Percentiles rank a stretch among this genome's conserved stretches.
phyloP scores from a whole-genome alignment of 1,140 invertebrate species.

The Phocides pigmalion region DNA sequence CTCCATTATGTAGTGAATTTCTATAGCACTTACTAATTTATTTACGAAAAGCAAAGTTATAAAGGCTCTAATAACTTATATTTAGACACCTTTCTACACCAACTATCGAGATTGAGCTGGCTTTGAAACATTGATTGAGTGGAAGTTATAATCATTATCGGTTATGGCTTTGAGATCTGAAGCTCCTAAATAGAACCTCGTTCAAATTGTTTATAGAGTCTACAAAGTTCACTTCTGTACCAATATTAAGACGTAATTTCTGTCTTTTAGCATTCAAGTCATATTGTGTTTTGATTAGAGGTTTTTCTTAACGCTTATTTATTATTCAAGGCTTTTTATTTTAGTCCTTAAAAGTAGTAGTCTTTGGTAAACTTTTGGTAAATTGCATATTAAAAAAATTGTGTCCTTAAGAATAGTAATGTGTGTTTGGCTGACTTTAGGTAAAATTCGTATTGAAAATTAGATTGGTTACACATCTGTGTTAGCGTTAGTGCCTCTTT shows the following conservation, averaged over 20 bases:
- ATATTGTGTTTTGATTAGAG: too few relatives aligned
- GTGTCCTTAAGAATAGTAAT: too few relatives aligned
- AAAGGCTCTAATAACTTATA: not conserved
- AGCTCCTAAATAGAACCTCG: not conserved
- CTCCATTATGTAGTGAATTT: not conserved
- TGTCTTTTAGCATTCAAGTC: too few relatives aligned
- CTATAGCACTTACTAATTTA: not conserved
- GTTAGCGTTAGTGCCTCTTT: too few relatives aligned
- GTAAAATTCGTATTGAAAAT: too few relatives aligned
- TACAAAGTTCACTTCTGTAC: not conserved
- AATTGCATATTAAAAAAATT: too few relatives aligned
- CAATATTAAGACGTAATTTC: not conserved
- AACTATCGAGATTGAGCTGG: not conserved
- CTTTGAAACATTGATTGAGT: constrained; percentile 3
- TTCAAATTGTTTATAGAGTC: not conserved
- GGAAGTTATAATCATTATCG: not conserved
- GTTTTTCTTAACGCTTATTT: too few relatives aligned
- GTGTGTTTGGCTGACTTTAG: too few relatives aligned
- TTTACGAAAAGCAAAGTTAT: not conserved
- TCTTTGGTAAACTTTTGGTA: too few relatives aligned
- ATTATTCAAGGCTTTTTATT: too few relatives aligned
- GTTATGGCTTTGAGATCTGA: not conserved
- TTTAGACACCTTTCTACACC: not conserved
- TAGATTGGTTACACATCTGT: too few relatives aligned
- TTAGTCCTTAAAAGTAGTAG: too few relatives aligned